phyloP scores from a whole-genome alignment of 2,888 invertebrate genomes.

The Gari tellinella region DNA sequence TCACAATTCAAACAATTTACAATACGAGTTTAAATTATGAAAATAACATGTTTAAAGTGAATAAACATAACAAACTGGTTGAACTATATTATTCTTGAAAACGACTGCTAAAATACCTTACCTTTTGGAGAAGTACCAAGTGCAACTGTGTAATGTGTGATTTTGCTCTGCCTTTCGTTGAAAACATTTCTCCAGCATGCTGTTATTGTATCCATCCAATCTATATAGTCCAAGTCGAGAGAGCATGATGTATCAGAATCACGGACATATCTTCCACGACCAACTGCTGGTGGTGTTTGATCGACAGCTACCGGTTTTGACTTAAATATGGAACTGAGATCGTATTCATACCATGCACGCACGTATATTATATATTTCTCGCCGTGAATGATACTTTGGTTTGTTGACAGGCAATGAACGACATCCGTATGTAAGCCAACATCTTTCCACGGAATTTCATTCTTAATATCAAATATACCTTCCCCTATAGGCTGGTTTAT shows the following conservation, averaged over 20 bases:
- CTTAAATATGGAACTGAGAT: constrained; percentile 25
- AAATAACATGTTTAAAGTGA: too few species aligned
- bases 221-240: constrained; percentile 58
- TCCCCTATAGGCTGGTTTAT: constrained; percentile 26
- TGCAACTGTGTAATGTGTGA: constrained; percentile 37
- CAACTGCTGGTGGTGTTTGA: constrained; percentile 51
- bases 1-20: too few species aligned
- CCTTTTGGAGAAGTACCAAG: constrained; percentile 54
- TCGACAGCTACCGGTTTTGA: constrained; percentile 56
- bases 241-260: constrained; percentile 51
- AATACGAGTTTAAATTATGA: too few species aligned
- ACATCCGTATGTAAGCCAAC: constrained; percentile 22
- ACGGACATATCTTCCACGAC: constrained; percentile 43
- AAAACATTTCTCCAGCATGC: constrained; percentile 64
- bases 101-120: constrained; percentile 13
- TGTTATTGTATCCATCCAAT: constrained; percentile 35
- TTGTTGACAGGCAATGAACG: constrained; percentile 45
- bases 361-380: constrained; percentile 50
- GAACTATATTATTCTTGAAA: too few species aligned
- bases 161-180: constrained; percentile 45
- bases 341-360: constrained; percentile 53
- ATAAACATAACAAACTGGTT: too few species aligned
- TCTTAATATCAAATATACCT: constrained; percentile 44
- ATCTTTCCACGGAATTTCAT: constrained; percentile 52
- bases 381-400: constrained; percentile 23